phyloP scores from a whole-genome alignment of 2,888 invertebrate genomes.

The Herminia tarsipennalis region DNA sequence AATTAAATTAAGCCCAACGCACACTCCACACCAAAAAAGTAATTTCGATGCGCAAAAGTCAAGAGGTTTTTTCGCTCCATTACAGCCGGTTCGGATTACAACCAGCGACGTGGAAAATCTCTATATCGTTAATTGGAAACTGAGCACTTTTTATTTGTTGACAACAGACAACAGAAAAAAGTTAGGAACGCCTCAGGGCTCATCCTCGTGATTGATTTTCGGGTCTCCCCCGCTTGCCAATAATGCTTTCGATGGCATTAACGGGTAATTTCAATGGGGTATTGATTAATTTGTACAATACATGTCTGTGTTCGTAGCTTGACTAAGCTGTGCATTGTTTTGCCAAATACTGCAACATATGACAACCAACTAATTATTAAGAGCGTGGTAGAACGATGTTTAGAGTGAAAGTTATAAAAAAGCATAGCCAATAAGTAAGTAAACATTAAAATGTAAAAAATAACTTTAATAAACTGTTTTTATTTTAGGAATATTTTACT shows the following conservation, averaged over 20 bases:
- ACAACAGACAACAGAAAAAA: slow-evolving; percentile 33
- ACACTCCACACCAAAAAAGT: slow-evolving; percentile 22
- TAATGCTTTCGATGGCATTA: slow-evolving; percentile 1
- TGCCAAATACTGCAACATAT: no score
- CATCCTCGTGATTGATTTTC: slow-evolving; percentile 12
- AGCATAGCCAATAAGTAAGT: no score
- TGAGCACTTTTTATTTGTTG: slow-evolving; percentile 44
- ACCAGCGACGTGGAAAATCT: slow-evolving; percentile 63
- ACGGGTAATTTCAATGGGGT: background rate
- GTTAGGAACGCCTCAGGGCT: slow-evolving; percentile 8
- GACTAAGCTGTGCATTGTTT: no score
- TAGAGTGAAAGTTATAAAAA: no score
- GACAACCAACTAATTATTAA: no score
- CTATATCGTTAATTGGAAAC: slow-evolving; percentile 74
- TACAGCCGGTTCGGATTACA: slow-evolving; percentile 55
- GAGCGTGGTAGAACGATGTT: no score
- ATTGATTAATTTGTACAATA: no score
- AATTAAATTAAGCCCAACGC: slow-evolving; percentile 31
- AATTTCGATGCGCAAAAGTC: slow-evolving; percentile 38
- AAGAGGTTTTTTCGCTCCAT: slow-evolving; percentile 57
- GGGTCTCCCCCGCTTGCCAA: background rate
- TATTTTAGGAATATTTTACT: no score
- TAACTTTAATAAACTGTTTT: no score
- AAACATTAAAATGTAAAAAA: no score
- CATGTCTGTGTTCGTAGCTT: no score